Evolutionary conservation across 2,888 invertebrate genomes (phyloP).

Genomic region (Heliconius charithonia): DNA sequence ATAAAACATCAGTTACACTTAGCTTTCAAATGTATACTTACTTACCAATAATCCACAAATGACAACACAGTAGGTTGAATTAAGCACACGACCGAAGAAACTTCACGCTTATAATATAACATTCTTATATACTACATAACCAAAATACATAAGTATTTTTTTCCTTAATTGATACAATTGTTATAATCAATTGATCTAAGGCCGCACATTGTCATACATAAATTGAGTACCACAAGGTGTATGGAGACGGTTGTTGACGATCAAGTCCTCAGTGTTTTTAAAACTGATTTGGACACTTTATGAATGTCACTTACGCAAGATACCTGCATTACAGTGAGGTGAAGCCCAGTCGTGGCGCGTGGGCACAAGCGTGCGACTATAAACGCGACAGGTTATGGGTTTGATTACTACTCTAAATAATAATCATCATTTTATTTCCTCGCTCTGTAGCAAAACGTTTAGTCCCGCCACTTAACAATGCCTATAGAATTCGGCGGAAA

Average conservation of each 20-base stretch:
- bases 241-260: neutral
- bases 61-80: neutral
- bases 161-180: neutral
- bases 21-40: conserved; percentile 57
- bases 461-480: too few species aligned
- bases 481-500: too few species aligned
- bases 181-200: neutral
- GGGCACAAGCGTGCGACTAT: too few species aligned
- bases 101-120: neutral
- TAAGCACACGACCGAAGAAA: neutral
- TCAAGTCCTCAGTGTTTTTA: too few species aligned
- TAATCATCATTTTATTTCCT: too few species aligned
- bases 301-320: neutral
- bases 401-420: too few species aligned
- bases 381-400: too few species aligned
- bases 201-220: neutral
- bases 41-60: conserved; percentile 55
- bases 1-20: conserved; percentile 46
- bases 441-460: too few species aligned
- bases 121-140: neutral
- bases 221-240: neutral
- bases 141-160: neutral
- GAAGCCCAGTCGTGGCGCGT: too few species aligned
- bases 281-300: neutral
- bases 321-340: too few species aligned